A percentile compares a stretch with the other conserved stretches of the same genome.
These are phyloP conservation scores for Orchesellides sinensis DNA, from an alignment of 2,888 invertebrate species.

Conservation along the genomic window DNA sequence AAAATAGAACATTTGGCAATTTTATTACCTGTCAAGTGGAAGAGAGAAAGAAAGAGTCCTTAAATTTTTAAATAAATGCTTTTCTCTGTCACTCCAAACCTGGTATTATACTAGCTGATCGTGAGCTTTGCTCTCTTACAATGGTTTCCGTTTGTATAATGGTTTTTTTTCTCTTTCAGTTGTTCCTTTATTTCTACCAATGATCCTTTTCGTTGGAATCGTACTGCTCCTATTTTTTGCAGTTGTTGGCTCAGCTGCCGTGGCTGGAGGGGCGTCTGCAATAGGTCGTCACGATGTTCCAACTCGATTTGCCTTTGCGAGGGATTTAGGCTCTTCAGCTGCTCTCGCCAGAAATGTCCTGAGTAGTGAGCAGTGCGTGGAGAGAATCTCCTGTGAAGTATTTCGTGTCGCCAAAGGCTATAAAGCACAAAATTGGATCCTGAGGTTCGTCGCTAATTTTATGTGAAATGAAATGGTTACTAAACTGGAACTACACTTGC, in stretches of 20 bases:
- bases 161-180: conserved; percentile 34
- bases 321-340: conserved; percentile 47
- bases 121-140: no score
- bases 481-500: conserved; percentile 35
- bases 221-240: conserved; percentile 68
- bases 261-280: conserved; percentile 45
- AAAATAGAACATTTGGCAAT: conserved; percentile 21
- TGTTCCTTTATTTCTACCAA: conserved; percentile 63
- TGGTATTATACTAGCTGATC: no score
- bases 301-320: conserved; percentile 43
- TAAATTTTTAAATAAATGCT: conserved; percentile 48
- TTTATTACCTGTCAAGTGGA: conserved; percentile 58
- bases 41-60: conserved; percentile 22
- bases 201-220: conserved; percentile 68
- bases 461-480: conserved; percentile 51
- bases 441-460: conserved; percentile 67
- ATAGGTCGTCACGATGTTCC: conserved; percentile 51
- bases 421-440: conserved; percentile 65
- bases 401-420: conserved; percentile 61
- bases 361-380: conserved; percentile 66
- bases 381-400: conserved; percentile 66
- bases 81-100: conserved; percentile 44
- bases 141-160: no score
- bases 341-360: conserved; percentile 57
- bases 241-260: conserved; percentile 62